phyloP scores from a whole-genome alignment of 2,888 invertebrate species.

The Scaptomyza flava region DNA sequence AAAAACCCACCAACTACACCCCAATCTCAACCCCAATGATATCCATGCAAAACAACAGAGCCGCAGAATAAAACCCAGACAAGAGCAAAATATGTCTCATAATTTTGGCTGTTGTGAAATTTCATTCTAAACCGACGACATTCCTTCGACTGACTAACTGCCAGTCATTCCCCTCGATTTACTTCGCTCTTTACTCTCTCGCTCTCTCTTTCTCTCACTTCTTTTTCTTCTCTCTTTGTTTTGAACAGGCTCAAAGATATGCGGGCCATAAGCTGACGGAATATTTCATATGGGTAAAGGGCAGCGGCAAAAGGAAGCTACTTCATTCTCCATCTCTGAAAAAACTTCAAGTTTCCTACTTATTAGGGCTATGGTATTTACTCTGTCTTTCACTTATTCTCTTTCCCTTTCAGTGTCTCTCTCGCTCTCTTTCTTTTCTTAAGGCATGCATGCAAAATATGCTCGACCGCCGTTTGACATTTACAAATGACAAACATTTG shows the following conservation, averaged over 20 bases:
- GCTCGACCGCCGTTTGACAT: slow-evolving; percentile 78
- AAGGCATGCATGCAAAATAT: slow-evolving; percentile 69
- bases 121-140: slow-evolving; percentile 49
- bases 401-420: not conserved
- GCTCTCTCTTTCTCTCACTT: not conserved
- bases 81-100: slow-evolving; percentile 70
- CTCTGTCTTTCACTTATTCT: not conserved
- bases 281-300: slow-evolving; percentile 27
- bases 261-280: slow-evolving; percentile 66
- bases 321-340: not conserved
- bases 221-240: slow-evolving; percentile 1
- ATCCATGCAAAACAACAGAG: slow-evolving; percentile 2
- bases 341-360: slow-evolving; percentile 16
- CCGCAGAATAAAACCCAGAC: slow-evolving; percentile 28
- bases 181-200: not conserved
- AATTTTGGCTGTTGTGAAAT: slow-evolving; percentile 55
- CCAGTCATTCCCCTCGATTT: slow-evolving; percentile 14
- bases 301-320: not conserved
- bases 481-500: slow-evolving; percentile 81
- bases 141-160: slow-evolving; percentile 21
- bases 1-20: slow-evolving; percentile 4
- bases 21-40: not conserved
- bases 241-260: slow-evolving; percentile 39
- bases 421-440: not conserved
- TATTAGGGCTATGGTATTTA: slow-evolving; percentile 24